A percentile compares a stretch with the other conserved stretches of the same genome.
phyloP scores from a whole-genome alignment of 2,888 invertebrate species.

The Monoplex corrugatus region DNA sequence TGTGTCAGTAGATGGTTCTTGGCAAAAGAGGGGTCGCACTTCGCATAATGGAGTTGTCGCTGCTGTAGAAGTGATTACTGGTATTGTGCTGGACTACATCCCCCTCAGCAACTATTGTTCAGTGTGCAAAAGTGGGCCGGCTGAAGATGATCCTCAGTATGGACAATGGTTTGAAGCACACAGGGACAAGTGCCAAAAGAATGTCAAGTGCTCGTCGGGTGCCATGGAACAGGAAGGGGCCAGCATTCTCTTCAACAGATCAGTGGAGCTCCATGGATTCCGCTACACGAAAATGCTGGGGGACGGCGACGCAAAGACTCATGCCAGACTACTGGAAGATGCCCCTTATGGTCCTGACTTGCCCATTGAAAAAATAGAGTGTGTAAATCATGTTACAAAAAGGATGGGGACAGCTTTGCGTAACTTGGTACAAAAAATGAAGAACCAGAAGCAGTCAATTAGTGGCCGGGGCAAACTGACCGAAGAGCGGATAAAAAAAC shows the following conservation, averaged over 20 bases:
- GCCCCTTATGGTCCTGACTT: not conserved
- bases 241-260: not conserved
- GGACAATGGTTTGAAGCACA: not conserved
- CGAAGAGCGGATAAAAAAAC: too few species aligned
- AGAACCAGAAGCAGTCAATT: too few species aligned
- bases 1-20: constrained; percentile 9
- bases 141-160: not conserved
- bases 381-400: too few species aligned
- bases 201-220: not conserved
- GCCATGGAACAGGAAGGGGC: constrained; percentile 16
- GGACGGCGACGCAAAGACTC: constrained; percentile 7
- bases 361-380: not conserved
- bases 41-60: not conserved
- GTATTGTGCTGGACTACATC: not conserved
- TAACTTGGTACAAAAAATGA: too few species aligned
- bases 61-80: not conserved
- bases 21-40: not conserved
- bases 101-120: constrained; percentile 3
- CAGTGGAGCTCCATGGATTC: not conserved
- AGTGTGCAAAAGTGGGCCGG: not conserved
- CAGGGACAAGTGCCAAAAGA: not conserved
- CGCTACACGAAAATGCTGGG: not conserved
- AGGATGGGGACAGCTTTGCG: too few species aligned
- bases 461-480: too few species aligned
- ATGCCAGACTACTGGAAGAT: not conserved